A percentile compares a stretch with the other conserved stretches of the same genome.
Evolutionary conservation across 1,140 invertebrate species (phyloP).

Genomic region (Drosophila tsacasi): DNA sequence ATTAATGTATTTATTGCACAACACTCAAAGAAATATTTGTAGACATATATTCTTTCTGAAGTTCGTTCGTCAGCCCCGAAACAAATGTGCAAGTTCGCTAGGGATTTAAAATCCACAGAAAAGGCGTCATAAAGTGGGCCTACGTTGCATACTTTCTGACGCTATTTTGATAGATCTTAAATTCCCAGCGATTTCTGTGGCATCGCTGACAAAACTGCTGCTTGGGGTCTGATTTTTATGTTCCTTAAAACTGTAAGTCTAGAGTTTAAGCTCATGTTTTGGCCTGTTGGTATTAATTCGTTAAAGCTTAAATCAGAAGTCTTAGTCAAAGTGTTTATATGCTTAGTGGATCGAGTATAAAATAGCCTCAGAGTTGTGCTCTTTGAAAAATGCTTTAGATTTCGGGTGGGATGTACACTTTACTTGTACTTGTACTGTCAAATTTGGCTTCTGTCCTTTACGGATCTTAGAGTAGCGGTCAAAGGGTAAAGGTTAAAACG

Average conservation of each 20-base stretch:
- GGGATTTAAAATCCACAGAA: not conserved
- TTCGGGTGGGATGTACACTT: slow-evolving; percentile 38
- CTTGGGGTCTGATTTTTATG: slow-evolving; percentile 7
- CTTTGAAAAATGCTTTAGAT: slow-evolving; percentile 12
- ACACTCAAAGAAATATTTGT: slow-evolving; percentile 21
- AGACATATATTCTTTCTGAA: not conserved
- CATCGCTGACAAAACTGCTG: slow-evolving; percentile 3
- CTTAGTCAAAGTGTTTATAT: not conserved
- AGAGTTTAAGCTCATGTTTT: slow-evolving; percentile 20
- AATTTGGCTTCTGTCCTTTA: slow-evolving; percentile 56
- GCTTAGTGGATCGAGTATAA: slow-evolving; percentile 1
- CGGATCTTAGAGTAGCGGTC: slow-evolving; percentile 15
- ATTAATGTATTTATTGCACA: slow-evolving; percentile 23
- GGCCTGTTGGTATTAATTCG: slow-evolving; percentile 13
- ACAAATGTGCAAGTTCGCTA: not conserved
- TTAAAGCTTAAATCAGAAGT: slow-evolving; percentile 5
- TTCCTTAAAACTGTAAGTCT: not conserved
- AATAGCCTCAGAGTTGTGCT: slow-evolving; percentile 16
- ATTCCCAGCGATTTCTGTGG: not conserved
- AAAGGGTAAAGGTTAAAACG: slow-evolving; percentile 7
- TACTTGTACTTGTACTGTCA: slow-evolving; percentile 39
- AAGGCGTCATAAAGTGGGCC: not conserved
- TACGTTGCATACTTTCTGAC: not conserved
- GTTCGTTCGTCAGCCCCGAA: slow-evolving; percentile 4
- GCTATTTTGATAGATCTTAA: not conserved